Conservation (phyloP, 2,113 vertebrate species). For the Cheirogaleus medius region DNA sequence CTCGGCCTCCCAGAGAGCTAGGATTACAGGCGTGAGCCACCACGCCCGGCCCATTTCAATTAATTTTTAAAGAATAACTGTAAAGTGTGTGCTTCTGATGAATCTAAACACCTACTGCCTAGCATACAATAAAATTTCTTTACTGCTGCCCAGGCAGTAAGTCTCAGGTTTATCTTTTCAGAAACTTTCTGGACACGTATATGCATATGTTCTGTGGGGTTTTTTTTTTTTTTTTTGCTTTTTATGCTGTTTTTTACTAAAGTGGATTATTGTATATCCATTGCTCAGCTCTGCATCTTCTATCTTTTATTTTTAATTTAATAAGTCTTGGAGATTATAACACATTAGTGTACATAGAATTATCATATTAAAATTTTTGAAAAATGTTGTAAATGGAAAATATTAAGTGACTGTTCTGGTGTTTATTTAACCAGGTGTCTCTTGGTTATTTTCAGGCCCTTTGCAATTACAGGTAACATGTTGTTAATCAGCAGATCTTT, state of each 20-base stretch:
- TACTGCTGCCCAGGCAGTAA: accelerated
- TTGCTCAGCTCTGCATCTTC: background rate
- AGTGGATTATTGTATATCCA: background rate
- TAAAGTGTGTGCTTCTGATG: background rate
- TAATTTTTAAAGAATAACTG: background rate
- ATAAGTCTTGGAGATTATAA: background rate
- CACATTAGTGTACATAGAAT: background rate
- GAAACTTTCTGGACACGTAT: background rate
- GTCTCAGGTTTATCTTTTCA: background rate
- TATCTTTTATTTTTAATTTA: background rate
- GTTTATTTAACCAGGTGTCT: background rate
- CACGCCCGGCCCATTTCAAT: too few relatives aligned
- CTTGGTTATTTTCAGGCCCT: background rate
- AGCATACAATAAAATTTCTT: background rate
- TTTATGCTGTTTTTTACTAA: background rate
- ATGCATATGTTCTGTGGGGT: accelerated
- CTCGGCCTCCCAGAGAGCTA: too few relatives aligned
- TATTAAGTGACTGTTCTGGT: background rate
- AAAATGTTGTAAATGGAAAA: background rate
- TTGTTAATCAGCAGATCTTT: too few relatives aligned
- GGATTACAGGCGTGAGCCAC: too few relatives aligned
- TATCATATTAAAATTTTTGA: background rate
- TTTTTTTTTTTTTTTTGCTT: too few relatives aligned
- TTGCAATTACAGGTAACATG: background rate
- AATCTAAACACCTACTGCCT: background rate